phyloP scores from a whole-genome alignment of 2,113 vertebrate genomes.

The Dasypus novemcinctus region DNA sequence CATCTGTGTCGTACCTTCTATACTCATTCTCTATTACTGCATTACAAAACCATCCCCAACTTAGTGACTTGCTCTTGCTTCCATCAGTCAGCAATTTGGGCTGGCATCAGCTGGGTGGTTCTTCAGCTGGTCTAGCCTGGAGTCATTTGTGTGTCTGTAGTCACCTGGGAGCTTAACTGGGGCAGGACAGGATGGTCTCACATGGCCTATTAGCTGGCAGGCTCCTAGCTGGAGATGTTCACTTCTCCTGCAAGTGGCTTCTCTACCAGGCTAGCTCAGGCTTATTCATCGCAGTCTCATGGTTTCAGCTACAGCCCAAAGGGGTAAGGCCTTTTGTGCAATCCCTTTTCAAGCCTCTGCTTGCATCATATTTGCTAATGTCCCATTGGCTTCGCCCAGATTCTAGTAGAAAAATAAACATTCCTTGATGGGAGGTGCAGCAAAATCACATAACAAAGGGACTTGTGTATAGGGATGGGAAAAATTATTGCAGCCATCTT shows the following conservation, averaged over 20 bases:
- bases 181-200: neutral
- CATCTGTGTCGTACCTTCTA: neutral
- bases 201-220: neutral
- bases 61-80: neutral
- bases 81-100: neutral
- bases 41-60: neutral
- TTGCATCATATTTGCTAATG: neutral
- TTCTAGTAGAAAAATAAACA: constrained; percentile 2
- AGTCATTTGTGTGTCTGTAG: neutral
- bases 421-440: neutral
- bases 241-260: neutral
- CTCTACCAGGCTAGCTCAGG: neutral
- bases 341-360: constrained; percentile 25
- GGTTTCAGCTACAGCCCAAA: neutral
- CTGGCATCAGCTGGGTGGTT: neutral
- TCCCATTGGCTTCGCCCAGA: neutral
- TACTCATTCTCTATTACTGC: neutral
- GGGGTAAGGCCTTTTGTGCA: neutral
- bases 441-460: neutral
- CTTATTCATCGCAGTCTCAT: neutral
- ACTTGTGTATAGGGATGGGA: neutral
- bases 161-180: neutral
- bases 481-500: constrained; percentile 2
- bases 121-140: neutral
- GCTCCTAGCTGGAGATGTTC: neutral